Evolutionary conservation across 2,888 invertebrate species (phyloP), one percentile per base, ranked within the genome.

Genomic region (Neoaliturus tenellus): DNA sequence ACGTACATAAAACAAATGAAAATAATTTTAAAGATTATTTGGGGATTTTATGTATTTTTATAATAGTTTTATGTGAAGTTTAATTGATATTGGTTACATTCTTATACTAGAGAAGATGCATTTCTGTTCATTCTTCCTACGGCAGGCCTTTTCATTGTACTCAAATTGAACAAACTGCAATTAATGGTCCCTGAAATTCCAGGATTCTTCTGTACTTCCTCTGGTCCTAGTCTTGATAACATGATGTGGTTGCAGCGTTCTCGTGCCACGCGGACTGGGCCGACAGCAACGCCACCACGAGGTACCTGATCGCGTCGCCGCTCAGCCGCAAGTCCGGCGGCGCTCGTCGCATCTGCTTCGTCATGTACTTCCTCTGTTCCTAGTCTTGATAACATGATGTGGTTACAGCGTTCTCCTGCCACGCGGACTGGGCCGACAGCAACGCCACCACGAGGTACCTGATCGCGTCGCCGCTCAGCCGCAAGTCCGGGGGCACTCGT

Each of bases 201-300:
- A n/a, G n/a, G n/a, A n/a, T n/a, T n/a, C n/a, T n/a, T n/a, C n/a
- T n/a, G n/a, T n/a, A n/a, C n/a, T n/a, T n/a, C n/a, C n/a, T n/a
- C n/a, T n/a, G n/a, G n/a, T n/a, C n/a, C n/a, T n/a, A n/a, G n/a
- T n/a, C n/a, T n/a, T n/a, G n/a, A n/a, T n/a, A n/a, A n/a, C 33
- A 8, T 8, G 12, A 20, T 12, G 17, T 10, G 14, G 20, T 71
- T 90, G 0, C 91, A 94, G 95, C 93, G 71, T 95, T 94, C 90
- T 93, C 93, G 0, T 96, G 96, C 89, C 94, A 95, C 89, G 96
- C 95, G 73, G 93, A 93, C 89, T 96, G 96, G 95, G 83, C 86
- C 17, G 87, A 87, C 82, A 91, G 92, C 86, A 94, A 94, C 86
- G 93, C 93, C 67, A 92, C 92, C 31, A 91, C 93, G 12, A 93